These are phyloP conservation scores for Peromyscus melanophrys DNA, from an alignment of 2,797 vertebrate species.

Conservation along the genomic window DNA sequence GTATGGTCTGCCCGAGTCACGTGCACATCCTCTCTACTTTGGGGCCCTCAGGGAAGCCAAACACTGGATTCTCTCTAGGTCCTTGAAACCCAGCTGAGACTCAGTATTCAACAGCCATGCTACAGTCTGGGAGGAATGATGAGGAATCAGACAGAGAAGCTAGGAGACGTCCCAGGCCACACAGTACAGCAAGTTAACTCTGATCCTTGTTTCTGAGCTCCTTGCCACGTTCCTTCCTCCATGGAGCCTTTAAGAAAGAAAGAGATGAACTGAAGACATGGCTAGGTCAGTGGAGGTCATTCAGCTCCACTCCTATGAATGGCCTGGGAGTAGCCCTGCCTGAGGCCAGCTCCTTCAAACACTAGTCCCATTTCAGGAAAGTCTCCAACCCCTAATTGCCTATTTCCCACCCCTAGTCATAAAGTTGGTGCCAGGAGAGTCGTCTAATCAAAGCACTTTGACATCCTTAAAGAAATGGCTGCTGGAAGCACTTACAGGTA, in stretches of 20 bases:
- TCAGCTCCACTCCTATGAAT: slow-evolving; percentile 3
- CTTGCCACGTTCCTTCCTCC: neutral
- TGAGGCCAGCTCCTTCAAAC: slow-evolving; percentile 66
- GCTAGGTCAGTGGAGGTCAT: neutral
- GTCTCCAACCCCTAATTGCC: slow-evolving; percentile 72
- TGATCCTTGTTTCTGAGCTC: neutral
- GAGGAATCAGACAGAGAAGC: neutral
- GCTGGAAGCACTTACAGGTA: slow-evolving; percentile 90
- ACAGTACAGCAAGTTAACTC: neutral
- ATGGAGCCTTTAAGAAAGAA: neutral
- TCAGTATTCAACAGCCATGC: neutral
- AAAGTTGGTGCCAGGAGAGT: slow-evolving; percentile 89
- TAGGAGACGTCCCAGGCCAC: neutral
- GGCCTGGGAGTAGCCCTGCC: slow-evolving; percentile 42
- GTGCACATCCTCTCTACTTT: too few species aligned
- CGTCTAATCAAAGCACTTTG: slow-evolving; percentile 91
- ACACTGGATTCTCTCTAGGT: neutral
- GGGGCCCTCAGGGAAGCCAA: neutral
- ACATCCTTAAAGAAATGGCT: slow-evolving; percentile 90
- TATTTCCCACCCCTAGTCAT: slow-evolving; percentile 85
- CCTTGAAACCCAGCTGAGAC: neutral
- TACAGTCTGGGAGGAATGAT: neutral
- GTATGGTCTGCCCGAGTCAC: too few species aligned
- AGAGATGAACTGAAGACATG: neutral
- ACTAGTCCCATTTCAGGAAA: slow-evolving; percentile 66